Base-by-base conservation (phyloP, 1,140 invertebrate genomes). In the Drosophila persimilis region DNA sequence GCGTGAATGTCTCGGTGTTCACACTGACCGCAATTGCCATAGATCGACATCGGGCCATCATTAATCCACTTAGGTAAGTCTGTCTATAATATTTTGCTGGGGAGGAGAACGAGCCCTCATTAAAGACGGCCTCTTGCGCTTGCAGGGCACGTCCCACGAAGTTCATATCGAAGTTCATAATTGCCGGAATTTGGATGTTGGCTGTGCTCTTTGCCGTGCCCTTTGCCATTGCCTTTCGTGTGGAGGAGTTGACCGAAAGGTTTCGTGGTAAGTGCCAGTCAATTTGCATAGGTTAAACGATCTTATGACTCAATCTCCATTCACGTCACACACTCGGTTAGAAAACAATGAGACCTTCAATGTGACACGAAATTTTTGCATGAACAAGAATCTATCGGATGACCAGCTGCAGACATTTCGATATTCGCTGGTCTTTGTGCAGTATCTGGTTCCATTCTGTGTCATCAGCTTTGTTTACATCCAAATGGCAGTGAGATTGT, bases 1-100 rank as follows among this genome's bases (percentile, higher is more conserved):
- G 94, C 65, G 96, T 97, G 1, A 97, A 95, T 81, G 95, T 97
- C 11, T 96, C 95, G 50, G 94, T 97, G 8, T 96, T 97, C 79
- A 97, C 96, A 0, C 91, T 97, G 20, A 96, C 95, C 6, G 95
- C 96, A 57, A 96, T 97, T 45, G 95, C 96, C 3, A 93, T 96
- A 43, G 96, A 97, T 91, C 92, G 96, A 11, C 95, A 96, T 83
- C 92, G 94, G 31, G 94, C 95, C 2, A 95, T 95, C 43, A 93
- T 95, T n/a, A 94, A 94, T 75, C 95, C 95, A 11, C 90, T 95
- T 43, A 94, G 94, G 94, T 95, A 92, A 91, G 91, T 80, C 50
- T 22, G n/a, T 9, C 26, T 69, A 24, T 63, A 44, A 43, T 15
- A 35, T 20, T 29, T 15, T 56, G 1, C 57, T 13, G 24, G 26